Conservation (phyloP, 2,113 vertebrate genomes). For the cat (Felis catus) region DNA sequence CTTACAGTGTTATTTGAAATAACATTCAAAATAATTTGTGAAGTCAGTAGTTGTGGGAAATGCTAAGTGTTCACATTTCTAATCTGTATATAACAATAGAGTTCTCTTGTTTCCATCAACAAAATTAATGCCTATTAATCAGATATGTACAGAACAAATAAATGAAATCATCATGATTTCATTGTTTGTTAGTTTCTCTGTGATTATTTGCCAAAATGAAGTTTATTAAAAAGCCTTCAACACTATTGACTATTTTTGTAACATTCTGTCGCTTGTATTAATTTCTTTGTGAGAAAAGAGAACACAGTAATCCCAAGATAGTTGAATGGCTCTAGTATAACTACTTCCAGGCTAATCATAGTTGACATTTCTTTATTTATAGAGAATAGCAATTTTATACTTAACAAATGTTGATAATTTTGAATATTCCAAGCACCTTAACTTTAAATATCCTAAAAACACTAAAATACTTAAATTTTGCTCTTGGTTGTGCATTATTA, state of each 20-base stretch:
- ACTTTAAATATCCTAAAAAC: neutral
- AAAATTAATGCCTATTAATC: conserved; percentile 78
- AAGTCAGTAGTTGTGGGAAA: conserved; percentile 78
- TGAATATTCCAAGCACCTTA: conserved; percentile 51
- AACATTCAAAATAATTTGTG: conserved; percentile 72
- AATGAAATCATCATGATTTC: conserved; percentile 72
- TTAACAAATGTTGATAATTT: conserved; percentile 58
- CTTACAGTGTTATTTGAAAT: conserved; percentile 62
- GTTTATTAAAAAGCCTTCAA: conserved; percentile 61
- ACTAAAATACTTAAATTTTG: conserved; percentile 44
- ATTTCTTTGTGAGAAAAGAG: conserved; percentile 58
- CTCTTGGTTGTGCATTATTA: neutral
- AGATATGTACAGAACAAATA: conserved; percentile 75
- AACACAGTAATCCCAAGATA: conserved; percentile 55
- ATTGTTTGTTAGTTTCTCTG: conserved; percentile 57
- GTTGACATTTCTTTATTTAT: neutral
- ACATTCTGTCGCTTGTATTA: conserved; percentile 61
- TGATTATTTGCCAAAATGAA: conserved; percentile 67
- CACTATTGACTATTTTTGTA: conserved; percentile 41
- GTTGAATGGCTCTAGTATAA: conserved; percentile 39
- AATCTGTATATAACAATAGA: conserved; percentile 79
- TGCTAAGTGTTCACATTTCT: conserved; percentile 83
- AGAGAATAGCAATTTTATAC: conserved; percentile 44
- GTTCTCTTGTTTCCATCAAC: conserved; percentile 73
- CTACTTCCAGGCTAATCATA: conserved; percentile 29